Base-by-base conservation (phyloP, 2,113 vertebrate genomes). In the Labrus mixtus region DNA sequence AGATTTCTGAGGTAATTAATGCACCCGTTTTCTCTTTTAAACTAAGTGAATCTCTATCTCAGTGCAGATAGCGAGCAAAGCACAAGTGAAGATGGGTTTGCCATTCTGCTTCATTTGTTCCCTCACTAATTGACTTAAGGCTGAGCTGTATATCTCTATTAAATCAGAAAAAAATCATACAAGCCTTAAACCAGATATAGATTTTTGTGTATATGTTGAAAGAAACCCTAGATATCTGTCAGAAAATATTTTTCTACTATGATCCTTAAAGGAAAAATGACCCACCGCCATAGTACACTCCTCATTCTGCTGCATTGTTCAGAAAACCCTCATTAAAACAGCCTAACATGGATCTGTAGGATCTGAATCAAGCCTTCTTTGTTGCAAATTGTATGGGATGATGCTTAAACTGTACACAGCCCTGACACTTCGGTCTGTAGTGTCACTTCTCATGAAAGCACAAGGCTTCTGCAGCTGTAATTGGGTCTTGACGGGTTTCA, bases 1-100 rank as follows among this genome's bases (percentile, higher is more conserved):
- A 86, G 87, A 91, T 91, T 89, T 91, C 90, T 87, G 87, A 87
- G 76, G 87, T 89, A 91, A 92, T 89, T 90, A 91, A 91, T 89
- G 82, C 82, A 55, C 51, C 59, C 25, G 10, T 58, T 69, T 68
- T 79, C 51, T 77, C 68, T 75, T 76, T 90, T 88, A 84, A 86
- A 84, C 82, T 74, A 78, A 87, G 81, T 87, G 86, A 82, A 78
- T 79, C 76, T 53, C 74, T 88, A 84, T 92, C 85, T 88, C 55
- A 4, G 74, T 60, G 81, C 60, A 84, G 87, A 91, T 91, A 87
- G 80, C 41, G 8, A 69, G 69, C 73, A 73, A 78, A 68, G 83
- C 81, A 64, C 20, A 66, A 78, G 79, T 81, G 84, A 72, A 89
- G 83, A 75, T 79, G 73, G 76, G 71, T 67, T 82, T 72, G 66